These are phyloP conservation scores for Eulemur albifrons DNA, from an alignment of 2,797 vertebrate species.

Conservation along the genomic window DNA sequence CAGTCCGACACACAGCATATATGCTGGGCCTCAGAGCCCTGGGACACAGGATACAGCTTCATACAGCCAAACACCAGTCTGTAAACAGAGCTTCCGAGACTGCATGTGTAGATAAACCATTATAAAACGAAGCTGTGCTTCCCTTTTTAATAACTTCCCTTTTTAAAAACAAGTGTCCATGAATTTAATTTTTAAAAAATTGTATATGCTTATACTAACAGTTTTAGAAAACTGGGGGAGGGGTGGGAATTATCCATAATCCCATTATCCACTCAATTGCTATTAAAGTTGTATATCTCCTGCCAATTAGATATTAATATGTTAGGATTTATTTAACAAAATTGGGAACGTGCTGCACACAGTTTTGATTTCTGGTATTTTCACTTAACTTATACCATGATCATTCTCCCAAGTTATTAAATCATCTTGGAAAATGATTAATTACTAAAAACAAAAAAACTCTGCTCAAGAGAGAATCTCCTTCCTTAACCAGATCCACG, in stretches of 20 bases:
- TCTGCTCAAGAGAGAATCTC: background rate
- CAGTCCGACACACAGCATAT: rapidly evolving
- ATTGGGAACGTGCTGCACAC: background rate
- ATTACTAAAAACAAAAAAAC: background rate
- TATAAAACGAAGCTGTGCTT: background rate
- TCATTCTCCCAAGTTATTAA: background rate
- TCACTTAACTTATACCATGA: background rate
- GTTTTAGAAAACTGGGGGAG: background rate
- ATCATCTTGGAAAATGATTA: background rate
- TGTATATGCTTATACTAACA: background rate
- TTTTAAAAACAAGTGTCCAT: background rate
- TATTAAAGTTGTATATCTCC: background rate
- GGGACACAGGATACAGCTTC: background rate
- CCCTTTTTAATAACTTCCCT: background rate
- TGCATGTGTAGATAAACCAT: background rate
- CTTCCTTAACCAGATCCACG: background rate
- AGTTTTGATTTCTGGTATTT: background rate
- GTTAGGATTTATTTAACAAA: background rate
- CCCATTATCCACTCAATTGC: background rate
- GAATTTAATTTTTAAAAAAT: background rate
- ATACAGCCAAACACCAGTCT: background rate
- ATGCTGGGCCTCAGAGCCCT: background rate
- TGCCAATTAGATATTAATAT: background rate
- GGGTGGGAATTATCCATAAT: background rate
- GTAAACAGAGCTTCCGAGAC: background rate